Conservation (phyloP, 2,797 vertebrate species). For the Esox masquinongy region DNA sequence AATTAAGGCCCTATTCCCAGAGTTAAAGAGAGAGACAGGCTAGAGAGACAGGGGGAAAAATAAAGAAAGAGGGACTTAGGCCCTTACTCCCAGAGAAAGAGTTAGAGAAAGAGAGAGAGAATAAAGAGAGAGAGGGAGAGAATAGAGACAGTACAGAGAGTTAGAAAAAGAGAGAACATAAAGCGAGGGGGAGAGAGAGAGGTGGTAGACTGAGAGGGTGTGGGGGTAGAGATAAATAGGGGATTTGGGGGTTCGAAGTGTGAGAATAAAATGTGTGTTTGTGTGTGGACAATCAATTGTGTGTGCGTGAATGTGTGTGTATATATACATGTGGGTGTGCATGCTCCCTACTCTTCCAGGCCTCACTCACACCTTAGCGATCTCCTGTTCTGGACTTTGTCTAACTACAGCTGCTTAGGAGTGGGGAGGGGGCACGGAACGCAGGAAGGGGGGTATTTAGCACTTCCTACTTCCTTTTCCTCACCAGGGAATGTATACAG, state of each 20-base stretch:
- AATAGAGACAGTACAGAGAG: neutral
- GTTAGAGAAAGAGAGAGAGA: neutral
- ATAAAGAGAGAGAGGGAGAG: neutral
- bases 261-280: neutral
- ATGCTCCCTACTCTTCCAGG: slow-evolving; percentile 42
- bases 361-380: slow-evolving; percentile 25
- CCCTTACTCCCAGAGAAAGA: slow-evolving; percentile 33
- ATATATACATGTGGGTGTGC: neutral
- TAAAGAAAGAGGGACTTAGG: neutral
- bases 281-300: neutral
- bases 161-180: neutral
- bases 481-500: slow-evolving; percentile 11
- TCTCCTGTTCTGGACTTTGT: slow-evolving; percentile 55
- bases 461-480: slow-evolving; percentile 63
- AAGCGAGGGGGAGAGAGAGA: slow-evolving; percentile 29
- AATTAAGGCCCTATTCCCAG: slow-evolving; percentile 12
- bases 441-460: slow-evolving; percentile 57
- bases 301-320: neutral
- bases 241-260: neutral
- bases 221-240: slow-evolving; percentile 27
- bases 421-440: slow-evolving; percentile 33
- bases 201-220: slow-evolving; percentile 26
- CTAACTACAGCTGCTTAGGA: slow-evolving; percentile 54
- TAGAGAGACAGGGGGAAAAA: neutral
- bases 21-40: neutral